phyloP scores from a whole-genome alignment of 2,113 vertebrate species.

The Colaptes auratus region DNA sequence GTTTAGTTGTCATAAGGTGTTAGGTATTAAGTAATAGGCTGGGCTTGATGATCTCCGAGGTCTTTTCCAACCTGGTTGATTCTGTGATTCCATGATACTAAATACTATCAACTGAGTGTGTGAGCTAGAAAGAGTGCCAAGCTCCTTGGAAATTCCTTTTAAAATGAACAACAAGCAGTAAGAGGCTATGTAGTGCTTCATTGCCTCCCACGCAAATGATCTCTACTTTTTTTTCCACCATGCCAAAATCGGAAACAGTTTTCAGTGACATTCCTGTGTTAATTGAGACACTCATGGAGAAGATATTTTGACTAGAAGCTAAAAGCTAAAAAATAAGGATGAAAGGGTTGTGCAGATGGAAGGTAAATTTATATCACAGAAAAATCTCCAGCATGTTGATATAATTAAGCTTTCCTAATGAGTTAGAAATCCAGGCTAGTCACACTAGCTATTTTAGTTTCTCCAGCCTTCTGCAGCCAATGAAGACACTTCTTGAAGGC shows the following conservation, averaged over 20 bases:
- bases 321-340: not conserved
- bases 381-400: slow-evolving; percentile 8
- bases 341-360: slow-evolving; percentile 31
- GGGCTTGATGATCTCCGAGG: no score
- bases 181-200: not conserved
- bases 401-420: slow-evolving; percentile 48
- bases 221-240: not conserved
- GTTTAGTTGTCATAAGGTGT: no score
- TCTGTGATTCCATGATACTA: not conserved
- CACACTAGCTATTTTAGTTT: not conserved
- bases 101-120: not conserved
- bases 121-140: not conserved
- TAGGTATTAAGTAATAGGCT: no score
- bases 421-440: slow-evolving; percentile 1
- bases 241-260: not conserved
- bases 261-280: not conserved
- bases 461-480: not conserved
- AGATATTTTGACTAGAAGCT: slow-evolving; percentile 21
- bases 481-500: not conserved
- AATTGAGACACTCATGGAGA: not conserved
- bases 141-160: not conserved
- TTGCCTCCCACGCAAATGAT: slow-evolving; percentile 2
- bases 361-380: slow-evolving; percentile 24
- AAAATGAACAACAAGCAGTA: slow-evolving; percentile 14
- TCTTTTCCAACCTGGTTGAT: no score